Percentiles rank a stretch among this genome's conserved stretches.
Evolutionary conservation across 2,888 invertebrate genomes (phyloP).

Genomic region (Drosophila lacicola): DNA sequence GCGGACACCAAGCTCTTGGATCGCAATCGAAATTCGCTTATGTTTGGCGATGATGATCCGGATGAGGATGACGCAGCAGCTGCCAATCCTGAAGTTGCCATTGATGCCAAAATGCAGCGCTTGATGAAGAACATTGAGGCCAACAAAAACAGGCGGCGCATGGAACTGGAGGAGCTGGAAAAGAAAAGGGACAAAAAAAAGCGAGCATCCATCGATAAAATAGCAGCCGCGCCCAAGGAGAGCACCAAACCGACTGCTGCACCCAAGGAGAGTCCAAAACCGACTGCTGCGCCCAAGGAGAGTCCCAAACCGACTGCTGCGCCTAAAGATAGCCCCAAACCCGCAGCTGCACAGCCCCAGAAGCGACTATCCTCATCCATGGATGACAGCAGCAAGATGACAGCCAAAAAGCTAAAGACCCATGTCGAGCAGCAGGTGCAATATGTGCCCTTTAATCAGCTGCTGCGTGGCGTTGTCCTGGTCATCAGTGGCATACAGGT

Average conservation of each 20-base stretch:
- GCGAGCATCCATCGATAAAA: constrained; percentile 33
- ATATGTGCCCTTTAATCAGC: constrained; percentile 86
- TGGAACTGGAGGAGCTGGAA: constrained; percentile 68
- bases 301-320: constrained; percentile 12
- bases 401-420: constrained; percentile 74
- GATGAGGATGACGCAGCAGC: constrained; percentile 82
- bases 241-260: constrained; percentile 12
- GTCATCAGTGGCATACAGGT: constrained; percentile 92
- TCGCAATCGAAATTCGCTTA: constrained; percentile 84
- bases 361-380: constrained; percentile 65
- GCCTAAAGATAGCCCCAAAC: constrained; percentile 13
- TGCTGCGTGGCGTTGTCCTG: constrained; percentile 89
- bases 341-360: constrained; percentile 13
- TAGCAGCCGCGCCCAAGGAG: constrained; percentile 20
- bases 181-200: constrained; percentile 43
- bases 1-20: constrained; percentile 54
- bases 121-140: constrained; percentile 84
- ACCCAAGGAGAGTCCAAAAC: not conserved
- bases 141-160: constrained; percentile 71
- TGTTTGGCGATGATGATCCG: constrained; percentile 86
- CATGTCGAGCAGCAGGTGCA: constrained; percentile 23
- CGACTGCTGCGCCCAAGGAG: constrained; percentile 18
- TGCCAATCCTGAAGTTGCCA: constrained; percentile 45
- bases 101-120: constrained; percentile 74
- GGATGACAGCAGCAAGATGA: constrained; percentile 28